Base-by-base conservation (phyloP, 2,113 vertebrate species). In the Vidua chalybeata region DNA sequence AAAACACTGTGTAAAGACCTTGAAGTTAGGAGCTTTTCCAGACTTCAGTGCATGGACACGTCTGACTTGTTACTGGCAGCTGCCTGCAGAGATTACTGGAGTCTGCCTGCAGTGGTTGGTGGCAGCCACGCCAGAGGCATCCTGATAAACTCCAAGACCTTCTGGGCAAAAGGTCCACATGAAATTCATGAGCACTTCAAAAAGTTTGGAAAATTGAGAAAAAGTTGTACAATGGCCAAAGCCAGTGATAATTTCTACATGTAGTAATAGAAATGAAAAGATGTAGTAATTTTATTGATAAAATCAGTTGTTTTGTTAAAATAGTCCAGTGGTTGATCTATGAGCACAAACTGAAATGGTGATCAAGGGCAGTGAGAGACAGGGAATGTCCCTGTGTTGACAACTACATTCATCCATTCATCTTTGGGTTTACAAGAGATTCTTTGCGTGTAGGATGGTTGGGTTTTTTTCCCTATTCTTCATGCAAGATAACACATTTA, bases 141-240 rank as follows among this genome's bases (percentile, higher is more conserved):
- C 28, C 28, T 30, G 26, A 58, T 16, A 51, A 62, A 66, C 39
- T 54, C 17, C 0, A 2, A 46, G 31, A 76, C 8, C 13, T 66
- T 41, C 26, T 81, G 72, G 20, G 24, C 28, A 67, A 74, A 87
- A 67, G 1, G 13, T 39, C 30, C 13, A 13, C 0, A 0, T 23
- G 41, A 61, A 81, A 78, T 24, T 61, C 45, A 24, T 8, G 18
- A 52, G 15, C 39, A 9, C 23, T 76, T 30, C 0, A 46, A 76
- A 46, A 11, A 5, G 0, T 30, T 45, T 69, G 20, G n/a, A 94
- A 80, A 84, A 71, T 12, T 54, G 68, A 33, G 3, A 26, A 18
- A 41, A 69, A 51, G 7, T 19, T 64, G 20, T 30, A 62, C 43
- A 81, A 39, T 10, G 6, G 31, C 22, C 30, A 67, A 77, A 93